A percentile compares a stretch with the other conserved stretches of the same genome.
phyloP scores from a whole-genome alignment of 2,113 vertebrate species.

The Casuarius casuarius region DNA sequence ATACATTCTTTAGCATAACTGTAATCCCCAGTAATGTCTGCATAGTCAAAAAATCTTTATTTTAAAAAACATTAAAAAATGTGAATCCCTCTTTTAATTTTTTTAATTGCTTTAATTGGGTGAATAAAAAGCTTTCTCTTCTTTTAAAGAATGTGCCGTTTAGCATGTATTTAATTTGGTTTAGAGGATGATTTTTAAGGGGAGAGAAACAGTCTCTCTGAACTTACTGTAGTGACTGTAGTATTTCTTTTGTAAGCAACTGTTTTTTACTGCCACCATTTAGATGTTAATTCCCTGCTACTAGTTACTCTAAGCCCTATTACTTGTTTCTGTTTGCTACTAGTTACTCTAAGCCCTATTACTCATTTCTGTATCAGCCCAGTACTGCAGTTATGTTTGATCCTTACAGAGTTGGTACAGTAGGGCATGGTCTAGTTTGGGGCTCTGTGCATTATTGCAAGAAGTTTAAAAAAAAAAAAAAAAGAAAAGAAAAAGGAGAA shows the following conservation, averaged over 20 bases:
- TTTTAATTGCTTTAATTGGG: not conserved
- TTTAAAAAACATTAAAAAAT: not conserved
- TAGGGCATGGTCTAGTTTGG: not conserved
- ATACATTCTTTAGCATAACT: not conserved
- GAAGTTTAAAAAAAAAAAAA: no score
- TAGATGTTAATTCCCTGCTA: not conserved
- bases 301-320: not conserved
- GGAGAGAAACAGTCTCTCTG: not conserved
- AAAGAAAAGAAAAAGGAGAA: no score
- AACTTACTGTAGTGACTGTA: not conserved
- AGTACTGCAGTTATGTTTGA: not conserved
- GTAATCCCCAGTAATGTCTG: not conserved
- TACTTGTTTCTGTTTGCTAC: not conserved
- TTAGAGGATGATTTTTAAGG: not conserved
- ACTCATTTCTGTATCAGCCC: not conserved
- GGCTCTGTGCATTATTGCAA: not conserved
- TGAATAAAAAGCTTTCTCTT: not conserved
- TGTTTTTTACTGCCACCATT: not conserved
- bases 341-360: not conserved
- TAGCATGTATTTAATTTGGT: not conserved
- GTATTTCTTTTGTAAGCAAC: not conserved
- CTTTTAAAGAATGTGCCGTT: not conserved
- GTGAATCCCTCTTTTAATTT: not conserved
- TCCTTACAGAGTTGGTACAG: not conserved
- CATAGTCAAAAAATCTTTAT: not conserved